Conservation (phyloP, 2,888 invertebrate species). For the Lasioglossum zephyrum region DNA sequence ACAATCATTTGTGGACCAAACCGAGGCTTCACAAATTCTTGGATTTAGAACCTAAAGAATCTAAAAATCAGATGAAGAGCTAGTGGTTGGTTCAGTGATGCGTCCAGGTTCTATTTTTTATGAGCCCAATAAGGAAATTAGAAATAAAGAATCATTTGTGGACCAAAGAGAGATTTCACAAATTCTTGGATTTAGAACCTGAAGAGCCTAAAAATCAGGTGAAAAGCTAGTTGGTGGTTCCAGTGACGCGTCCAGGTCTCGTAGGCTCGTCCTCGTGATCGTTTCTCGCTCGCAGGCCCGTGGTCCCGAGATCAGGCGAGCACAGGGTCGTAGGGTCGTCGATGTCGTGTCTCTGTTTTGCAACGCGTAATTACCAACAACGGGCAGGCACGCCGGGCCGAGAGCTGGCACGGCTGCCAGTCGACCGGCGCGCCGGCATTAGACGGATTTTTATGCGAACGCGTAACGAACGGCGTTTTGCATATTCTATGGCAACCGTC, state of each 20-base stretch:
- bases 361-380: constrained; percentile 79
- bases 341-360: constrained; percentile 79
- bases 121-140: too few relatives aligned
- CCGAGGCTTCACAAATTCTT: too few relatives aligned
- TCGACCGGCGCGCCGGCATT: constrained; percentile 65
- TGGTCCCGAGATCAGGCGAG: constrained; percentile 36
- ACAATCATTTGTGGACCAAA: too few relatives aligned
- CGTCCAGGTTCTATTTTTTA: not conserved
- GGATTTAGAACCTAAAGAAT: too few relatives aligned
- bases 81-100: not conserved
- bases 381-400: constrained; percentile 62
- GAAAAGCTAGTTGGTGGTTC: not conserved
- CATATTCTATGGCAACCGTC: constrained; percentile 70
- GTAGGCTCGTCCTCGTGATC: constrained; percentile 51
- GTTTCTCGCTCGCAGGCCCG: constrained; percentile 10
- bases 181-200: too few relatives aligned
- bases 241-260: not conserved
- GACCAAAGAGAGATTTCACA: too few relatives aligned
- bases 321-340: constrained; percentile 74
- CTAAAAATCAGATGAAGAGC: not conserved
- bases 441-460: constrained; percentile 71
- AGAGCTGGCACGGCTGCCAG: constrained; percentile 60
- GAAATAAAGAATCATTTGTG: too few relatives aligned
- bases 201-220: not conserved
- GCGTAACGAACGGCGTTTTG: constrained; percentile 76